Evolutionary conservation across 2,113 vertebrate species (phyloP).

Genomic region (Ailurus styani): DNA sequence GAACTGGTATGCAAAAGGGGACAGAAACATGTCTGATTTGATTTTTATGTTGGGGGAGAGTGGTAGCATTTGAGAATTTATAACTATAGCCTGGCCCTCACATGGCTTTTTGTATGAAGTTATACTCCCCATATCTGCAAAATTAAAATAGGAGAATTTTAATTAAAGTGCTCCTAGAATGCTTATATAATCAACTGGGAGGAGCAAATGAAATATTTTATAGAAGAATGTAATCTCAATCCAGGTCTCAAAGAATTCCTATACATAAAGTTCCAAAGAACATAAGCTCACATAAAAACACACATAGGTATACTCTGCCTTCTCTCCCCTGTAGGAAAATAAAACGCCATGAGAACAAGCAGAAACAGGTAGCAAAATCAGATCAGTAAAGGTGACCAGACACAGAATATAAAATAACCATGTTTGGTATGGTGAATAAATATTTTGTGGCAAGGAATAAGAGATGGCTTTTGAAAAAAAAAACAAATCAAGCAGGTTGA

Average conservation of each 20-base stretch:
- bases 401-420: not conserved
- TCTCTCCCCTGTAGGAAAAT: not conserved
- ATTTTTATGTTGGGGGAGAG: not conserved
- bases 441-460: not conserved
- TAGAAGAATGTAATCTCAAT: not conserved
- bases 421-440: not conserved
- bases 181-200: not conserved
- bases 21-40: not conserved
- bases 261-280: not conserved
- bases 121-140: not conserved
- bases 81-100: not conserved
- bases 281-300: not conserved
- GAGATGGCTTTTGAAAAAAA: not conserved
- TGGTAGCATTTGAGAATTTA: not conserved
- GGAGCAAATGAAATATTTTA: not conserved
- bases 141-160: not conserved
- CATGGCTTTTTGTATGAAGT: not conserved
- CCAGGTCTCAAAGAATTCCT: not conserved
- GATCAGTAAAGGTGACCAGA: not conserved
- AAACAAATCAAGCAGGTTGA: not conserved
- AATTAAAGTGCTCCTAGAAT: not conserved
- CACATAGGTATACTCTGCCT: accelerated
- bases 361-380: not conserved
- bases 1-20: not conserved
- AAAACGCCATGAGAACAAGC: not conserved